Base-by-base conservation (phyloP, 2,797 vertebrate genomes). In the Sebastes itinus region DNA sequence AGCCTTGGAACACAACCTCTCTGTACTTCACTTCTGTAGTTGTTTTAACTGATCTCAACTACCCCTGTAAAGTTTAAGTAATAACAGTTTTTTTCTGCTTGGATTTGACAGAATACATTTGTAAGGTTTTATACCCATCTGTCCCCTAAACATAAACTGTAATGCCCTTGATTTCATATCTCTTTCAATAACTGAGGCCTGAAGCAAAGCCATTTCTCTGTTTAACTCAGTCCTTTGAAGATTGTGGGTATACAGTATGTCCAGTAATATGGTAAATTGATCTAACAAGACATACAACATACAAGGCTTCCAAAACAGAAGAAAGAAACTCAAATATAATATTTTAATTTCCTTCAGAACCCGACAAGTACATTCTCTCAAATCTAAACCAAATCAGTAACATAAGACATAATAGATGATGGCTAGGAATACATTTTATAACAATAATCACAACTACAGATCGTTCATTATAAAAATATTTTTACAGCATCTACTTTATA, bases 401-500 rank as follows among this genome's bases (percentile, higher is more conserved):
- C 27, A 72, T 28, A 68, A 81, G n/a, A 78, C 33, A 27, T 7
- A 72, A 76, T 3, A 75, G 18, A 79, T 14, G 33, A 81, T 72
- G 71, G 55, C 25, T 79, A 6, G 2, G 7, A 77, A 56, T 27
- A 75, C 22, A 54, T 54, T 12, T 7, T 46, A 46, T 46, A 52
- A 20, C 46, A 52, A 70, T 80, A 52, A 70, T 80, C 4, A 33
- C 20, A 76, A 52, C 33, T 78, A 58, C 11, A 62, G 58, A 55
- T 68, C 38, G 18, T 56, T 69, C 59, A 7, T 76, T 87, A 81
- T 60, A 91, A 91, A 91, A 90, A 77, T 86, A 86, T 63, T 80
- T 63, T 55, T 64, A 77, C 28, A 72, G 22, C 59, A 74, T 80
- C 38, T 25, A 62, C 38, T 75, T 72, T 32, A 38, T 27, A 55